Base-by-base conservation (phyloP, 1,140 invertebrate species). In the Trichonephila inaurata region DNA sequence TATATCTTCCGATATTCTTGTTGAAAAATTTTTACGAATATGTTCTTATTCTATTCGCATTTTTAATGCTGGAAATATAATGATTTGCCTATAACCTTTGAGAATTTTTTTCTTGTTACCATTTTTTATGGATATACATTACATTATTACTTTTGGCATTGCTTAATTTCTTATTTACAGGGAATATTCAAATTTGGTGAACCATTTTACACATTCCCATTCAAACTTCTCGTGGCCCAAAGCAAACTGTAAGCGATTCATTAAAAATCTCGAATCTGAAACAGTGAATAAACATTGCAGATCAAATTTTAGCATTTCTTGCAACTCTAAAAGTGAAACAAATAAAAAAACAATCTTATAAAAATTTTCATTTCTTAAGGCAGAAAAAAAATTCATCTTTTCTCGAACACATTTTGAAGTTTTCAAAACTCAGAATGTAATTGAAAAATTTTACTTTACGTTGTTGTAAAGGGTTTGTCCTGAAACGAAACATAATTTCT, bases 401-500 rank as follows among this genome's bases (percentile, higher is more conserved):
- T 77, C 28, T 40, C 28, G 66, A 69, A 69, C 16, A 14, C 66
- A 69, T 69, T 69, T 24, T 12, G 1, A 69, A 77, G 18, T 77
- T 77, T 77, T 28, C 16, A 18, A 77, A 77, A 40, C 72, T 14
- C 28, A 77, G 28, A 77, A 28, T 16, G 28, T 77, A 77, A 77
- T 77, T 77, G 72, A 77, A 77, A 77, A 77, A 33, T 77, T 77
- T 6, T 18, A 16, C 72, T 77, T 24, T 14, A 33, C 28, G 18
- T 77, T 40, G 28, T 77, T 77, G 3, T 77, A 18, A 77, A 6
- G 72, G 72, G 72, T 77, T 33, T 77, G 33, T 40, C 33, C 33
- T 77, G 72, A 77, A 77, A 77, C 18, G 72, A 77, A 77, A 69
- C 18, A 28, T 77, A 77, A 77, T 77, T 77, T 77, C 72, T 77